phyloP scores from a whole-genome alignment of 2,797 vertebrate genomes.

The Tokudaia muenninki region DNA sequence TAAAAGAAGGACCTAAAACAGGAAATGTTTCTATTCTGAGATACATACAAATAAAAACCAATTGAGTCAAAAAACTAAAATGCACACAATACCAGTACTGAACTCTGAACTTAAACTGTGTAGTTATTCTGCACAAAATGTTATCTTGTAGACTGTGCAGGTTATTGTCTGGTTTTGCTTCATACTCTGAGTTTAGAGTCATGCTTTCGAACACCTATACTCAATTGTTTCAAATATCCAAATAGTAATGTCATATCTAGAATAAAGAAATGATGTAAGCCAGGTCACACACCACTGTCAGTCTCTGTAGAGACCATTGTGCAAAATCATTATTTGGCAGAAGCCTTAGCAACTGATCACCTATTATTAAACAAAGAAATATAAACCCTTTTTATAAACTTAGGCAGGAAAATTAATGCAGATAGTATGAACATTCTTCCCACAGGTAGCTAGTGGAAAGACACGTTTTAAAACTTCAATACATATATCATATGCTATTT shows the following conservation, averaged over 20 bases:
- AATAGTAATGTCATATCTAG: background rate
- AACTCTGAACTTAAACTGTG: background rate
- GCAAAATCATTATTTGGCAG: background rate
- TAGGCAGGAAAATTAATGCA: background rate
- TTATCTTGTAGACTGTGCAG: background rate
- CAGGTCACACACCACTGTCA: background rate
- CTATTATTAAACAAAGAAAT: constrained; percentile 35
- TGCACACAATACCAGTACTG: background rate
- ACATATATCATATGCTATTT: background rate
- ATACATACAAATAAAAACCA: background rate
- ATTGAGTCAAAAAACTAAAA: background rate
- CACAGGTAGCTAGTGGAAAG: constrained; percentile 2
- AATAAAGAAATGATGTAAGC: constrained; percentile 14
- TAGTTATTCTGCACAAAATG: accelerated
- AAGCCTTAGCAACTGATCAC: background rate
- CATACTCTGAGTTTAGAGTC: background rate
- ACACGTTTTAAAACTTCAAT: background rate
- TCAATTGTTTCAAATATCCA: background rate
- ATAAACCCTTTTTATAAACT: background rate
- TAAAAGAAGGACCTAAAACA: background rate
- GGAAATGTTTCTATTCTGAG: background rate
- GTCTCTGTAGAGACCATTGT: background rate
- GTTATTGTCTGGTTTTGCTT: background rate
- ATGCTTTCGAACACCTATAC: background rate
- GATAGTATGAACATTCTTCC: background rate